Percentiles rank a stretch among this genome's conserved stretches.
These are phyloP conservation scores for Lasioglossum calceatum DNA, from an alignment of 2,888 invertebrate species.

Conservation along the genomic window DNA sequence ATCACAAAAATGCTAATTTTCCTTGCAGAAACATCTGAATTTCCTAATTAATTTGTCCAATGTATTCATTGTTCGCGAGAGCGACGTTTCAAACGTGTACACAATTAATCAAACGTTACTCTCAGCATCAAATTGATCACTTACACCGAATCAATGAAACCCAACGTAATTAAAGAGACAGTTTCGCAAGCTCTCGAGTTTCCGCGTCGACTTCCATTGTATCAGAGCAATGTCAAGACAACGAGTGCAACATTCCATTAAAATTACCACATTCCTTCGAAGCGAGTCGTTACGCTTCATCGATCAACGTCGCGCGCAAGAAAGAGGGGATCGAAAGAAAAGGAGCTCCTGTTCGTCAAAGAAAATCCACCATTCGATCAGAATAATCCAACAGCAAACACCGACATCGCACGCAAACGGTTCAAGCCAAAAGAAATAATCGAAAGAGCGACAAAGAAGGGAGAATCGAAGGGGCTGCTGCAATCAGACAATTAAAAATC, in stretches of 20 bases:
- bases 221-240: neutral
- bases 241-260: conserved; percentile 38
- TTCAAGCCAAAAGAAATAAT: neutral
- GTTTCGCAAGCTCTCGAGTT: neutral
- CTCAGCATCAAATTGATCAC: neutral
- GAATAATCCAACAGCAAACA: neutral
- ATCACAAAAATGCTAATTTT: neutral
- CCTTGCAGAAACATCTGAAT: neutral
- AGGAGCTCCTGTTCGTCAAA: neutral
- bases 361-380: conserved; percentile 4
- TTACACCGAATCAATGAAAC: neutral
- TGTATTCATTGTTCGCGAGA: neutral
- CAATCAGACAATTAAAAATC: neutral
- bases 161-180: neutral
- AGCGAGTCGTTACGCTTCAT: conserved; percentile 2
- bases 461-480: neutral
- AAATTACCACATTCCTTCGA: neutral
- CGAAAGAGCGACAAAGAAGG: neutral
- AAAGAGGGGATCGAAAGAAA: neutral
- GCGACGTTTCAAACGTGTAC: neutral
- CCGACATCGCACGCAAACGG: conserved; percentile 11
- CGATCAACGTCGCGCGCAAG: neutral
- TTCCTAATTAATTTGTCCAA: neutral
- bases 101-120: neutral
- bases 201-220: neutral